Conservation (phyloP, 1,140 invertebrate species). For the Caenorhabditis inopinata region DNA sequence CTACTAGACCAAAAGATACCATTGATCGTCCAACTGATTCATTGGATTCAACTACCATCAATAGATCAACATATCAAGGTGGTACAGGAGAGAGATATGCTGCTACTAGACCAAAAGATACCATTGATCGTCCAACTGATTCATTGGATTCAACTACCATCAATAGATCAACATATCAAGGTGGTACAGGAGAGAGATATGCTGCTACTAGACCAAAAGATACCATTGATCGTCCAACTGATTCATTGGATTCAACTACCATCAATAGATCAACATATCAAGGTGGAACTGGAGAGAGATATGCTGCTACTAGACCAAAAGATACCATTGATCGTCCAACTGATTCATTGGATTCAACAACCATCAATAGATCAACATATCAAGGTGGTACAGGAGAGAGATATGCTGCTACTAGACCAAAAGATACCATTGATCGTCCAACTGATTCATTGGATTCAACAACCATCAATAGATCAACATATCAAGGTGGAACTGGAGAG, state of each 20-base stretch:
- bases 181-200: not conserved
- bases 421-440: not conserved
- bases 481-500: not conserved
- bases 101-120: not conserved
- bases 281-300: not conserved
- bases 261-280: slow-evolving; percentile 9
- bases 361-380: not conserved
- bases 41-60: not conserved
- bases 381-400: not conserved
- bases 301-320: not conserved
- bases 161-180: not conserved
- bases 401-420: not conserved
- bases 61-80: slow-evolving; percentile 14
- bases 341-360: not conserved
- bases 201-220: not conserved
- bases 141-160: not conserved
- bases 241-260: not conserved
- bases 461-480: not conserved
- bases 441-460: not conserved
- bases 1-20: not conserved
- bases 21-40: slow-evolving; percentile 19
- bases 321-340: not conserved
- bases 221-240: not conserved
- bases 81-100: not conserved
- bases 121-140: slow-evolving; percentile 5